These are phyloP conservation scores for Helicolenus hilgendorfi DNA, from an alignment of 2,797 vertebrate species.

Conservation along the genomic window DNA sequence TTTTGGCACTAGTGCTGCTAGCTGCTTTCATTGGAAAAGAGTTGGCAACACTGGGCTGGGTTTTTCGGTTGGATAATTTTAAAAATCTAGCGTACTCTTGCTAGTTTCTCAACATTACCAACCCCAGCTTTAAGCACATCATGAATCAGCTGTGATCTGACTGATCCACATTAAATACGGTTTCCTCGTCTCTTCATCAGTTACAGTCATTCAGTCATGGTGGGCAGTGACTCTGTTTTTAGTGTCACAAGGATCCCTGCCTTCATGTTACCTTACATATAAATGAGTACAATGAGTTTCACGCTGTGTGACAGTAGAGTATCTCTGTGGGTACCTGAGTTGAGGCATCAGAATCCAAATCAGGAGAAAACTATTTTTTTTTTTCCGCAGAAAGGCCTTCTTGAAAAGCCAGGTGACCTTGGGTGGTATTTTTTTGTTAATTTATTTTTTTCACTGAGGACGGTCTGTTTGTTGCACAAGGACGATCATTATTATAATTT, in stretches of 20 bases:
- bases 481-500: neutral
- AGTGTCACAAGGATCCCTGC: neutral
- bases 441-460: neutral
- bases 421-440: neutral
- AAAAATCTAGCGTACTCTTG: too few relatives aligned
- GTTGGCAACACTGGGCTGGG: too few relatives aligned
- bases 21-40: too few relatives aligned
- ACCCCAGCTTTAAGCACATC: neutral
- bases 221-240: neutral
- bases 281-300: neutral
- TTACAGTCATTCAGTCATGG: neutral
- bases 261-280: neutral
- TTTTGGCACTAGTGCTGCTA: too few relatives aligned
- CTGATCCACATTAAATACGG: neutral
- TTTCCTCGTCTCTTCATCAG: neutral
- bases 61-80: too few relatives aligned
- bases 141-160: neutral
- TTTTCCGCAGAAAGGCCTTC: neutral
- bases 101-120: too few relatives aligned
- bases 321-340: neutral
- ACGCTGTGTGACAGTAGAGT: neutral
- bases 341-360: neutral
- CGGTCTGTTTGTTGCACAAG: neutral
- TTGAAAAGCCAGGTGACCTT: neutral
- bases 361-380: neutral